Evolutionary conservation across 2,113 vertebrate genomes (phyloP), one percentile per base, ranked within the genome.

Genomic region (Oryzias javanicus): DNA sequence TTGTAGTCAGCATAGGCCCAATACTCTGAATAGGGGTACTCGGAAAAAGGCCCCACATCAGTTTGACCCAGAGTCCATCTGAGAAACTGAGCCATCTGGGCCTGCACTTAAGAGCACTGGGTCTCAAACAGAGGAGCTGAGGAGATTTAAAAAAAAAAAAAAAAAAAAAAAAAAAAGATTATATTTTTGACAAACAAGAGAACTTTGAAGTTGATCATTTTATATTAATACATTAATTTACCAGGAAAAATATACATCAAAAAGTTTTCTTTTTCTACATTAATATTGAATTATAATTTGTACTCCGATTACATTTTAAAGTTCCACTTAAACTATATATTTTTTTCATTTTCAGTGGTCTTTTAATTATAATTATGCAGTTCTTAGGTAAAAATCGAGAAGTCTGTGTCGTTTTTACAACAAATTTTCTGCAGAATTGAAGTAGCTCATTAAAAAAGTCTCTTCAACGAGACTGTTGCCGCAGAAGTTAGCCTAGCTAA

Each of bases 1-100:
- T 98, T 99, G 90, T 99, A 99, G 87, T 99, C 97, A 14, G 96
- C 97, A 3, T 99, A 99, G 60, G 94, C 94, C 97, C 97, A 99
- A 61, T 92, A 94, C 49, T 93, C 91, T 18, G 91, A 89, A 55
- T 54, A 59, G 50, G 93, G 77, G 0, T 91, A 96, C 49, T 85
- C 73, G 62, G 55, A 70, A 84, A 99, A 95, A 17, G 91, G 89
- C 42, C 94, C 94, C 19, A 77, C 82, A 18, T 68, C 74, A 13
- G 72, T 48, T 44, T 83, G 82, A 17, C 79, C 85, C 27, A 12
- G 74, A 50, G 80, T 82, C 97, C 97, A 99, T 61, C 80, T 67
- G 60, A 95, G 83, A 86, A 98, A 98, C 51, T 98, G 91, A 54
- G 80, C 61, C 47, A 98, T 84, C 1, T 83, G 93, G 65, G 94